Conservation (phyloP, 92 coral and sea anemone genomes). For the Meandrina meandrites region DNA sequence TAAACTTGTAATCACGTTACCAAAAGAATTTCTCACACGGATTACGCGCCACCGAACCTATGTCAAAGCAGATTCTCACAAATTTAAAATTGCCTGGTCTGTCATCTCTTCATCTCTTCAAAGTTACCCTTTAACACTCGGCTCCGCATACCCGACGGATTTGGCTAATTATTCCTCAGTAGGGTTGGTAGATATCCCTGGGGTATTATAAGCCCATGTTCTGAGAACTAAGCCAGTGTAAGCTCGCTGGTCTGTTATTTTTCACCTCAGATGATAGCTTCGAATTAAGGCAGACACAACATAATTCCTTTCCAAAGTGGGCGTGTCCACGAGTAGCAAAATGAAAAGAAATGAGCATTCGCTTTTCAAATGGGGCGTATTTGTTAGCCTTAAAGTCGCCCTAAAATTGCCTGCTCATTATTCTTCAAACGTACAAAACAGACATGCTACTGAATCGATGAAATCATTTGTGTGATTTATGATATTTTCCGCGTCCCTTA, state of each 20-base stretch:
- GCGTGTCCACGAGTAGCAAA: neutral
- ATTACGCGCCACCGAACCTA: neutral
- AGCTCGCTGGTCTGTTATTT: neutral
- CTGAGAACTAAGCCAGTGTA: neutral
- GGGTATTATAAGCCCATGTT: neutral
- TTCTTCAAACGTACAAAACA: neutral
- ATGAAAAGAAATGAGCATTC: neutral
- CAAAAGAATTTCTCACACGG: neutral
- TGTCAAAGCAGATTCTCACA: neutral
- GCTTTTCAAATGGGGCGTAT: neutral
- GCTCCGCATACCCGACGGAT: neutral
- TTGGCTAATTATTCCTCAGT: neutral
- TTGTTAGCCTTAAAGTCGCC: neutral
- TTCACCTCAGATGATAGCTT: slow-evolving; percentile 6
- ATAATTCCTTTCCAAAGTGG: neutral
- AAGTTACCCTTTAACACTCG: no score
- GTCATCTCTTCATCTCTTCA: no score
- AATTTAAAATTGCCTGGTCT: neutral
- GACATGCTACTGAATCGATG: slow-evolving; percentile 12
- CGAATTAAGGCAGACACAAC: neutral
- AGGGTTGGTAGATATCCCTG: neutral
- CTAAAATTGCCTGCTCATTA: neutral
- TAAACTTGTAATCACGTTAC: neutral
- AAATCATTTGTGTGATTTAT: slow-evolving; percentile 25
- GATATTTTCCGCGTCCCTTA: slow-evolving; percentile 1